Evolutionary conservation across 1,140 invertebrate genomes (phyloP).

Genomic region (Orchestia grillus): DNA sequence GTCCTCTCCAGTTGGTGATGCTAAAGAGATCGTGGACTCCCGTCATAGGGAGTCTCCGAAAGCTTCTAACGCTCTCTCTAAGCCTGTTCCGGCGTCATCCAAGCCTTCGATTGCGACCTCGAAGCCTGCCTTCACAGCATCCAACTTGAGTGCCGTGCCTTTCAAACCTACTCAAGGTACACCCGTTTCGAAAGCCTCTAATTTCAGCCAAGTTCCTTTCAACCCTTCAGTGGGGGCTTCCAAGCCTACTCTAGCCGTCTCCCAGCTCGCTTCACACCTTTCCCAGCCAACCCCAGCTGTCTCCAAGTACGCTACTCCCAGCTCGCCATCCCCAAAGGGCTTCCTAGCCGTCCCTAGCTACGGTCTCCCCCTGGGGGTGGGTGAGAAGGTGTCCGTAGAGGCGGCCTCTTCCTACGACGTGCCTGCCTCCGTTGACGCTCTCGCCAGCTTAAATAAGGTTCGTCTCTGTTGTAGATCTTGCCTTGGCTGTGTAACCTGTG

Average conservation of each 20-base stretch:
- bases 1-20: background rate
- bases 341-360: background rate
- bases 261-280: background rate
- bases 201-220: background rate
- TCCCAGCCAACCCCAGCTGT: background rate
- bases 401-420: constrained; percentile 2
- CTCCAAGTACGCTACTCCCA: background rate
- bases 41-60: background rate
- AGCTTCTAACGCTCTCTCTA: background rate
- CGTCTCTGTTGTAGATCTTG: no score
- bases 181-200: background rate
- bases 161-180: background rate
- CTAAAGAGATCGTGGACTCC: background rate
- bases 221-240: background rate
- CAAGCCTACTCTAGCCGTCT: background rate
- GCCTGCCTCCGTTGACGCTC: constrained; percentile 28
- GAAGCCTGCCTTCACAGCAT: background rate
- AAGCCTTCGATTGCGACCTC: background rate
- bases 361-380: background rate
- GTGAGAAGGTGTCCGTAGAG: background rate
- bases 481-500: no score
- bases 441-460: constrained; percentile 18
- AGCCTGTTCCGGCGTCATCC: background rate
- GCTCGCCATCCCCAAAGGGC: background rate
- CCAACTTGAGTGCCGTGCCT: background rate